Conservation (phyloP, 2,888 invertebrate species). For the Pyrocoelia pectoralis region DNA sequence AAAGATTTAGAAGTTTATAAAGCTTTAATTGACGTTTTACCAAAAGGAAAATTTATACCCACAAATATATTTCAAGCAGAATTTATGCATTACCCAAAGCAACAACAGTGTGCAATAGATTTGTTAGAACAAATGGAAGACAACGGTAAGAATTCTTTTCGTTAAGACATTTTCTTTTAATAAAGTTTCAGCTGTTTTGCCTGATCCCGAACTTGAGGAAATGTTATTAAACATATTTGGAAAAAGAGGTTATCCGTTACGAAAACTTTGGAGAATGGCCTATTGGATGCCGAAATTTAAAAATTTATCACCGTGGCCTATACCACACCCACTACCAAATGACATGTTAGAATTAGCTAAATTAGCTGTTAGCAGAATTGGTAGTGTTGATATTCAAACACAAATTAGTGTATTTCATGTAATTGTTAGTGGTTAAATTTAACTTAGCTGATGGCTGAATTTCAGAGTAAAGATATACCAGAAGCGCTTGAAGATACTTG, state of each 20-base stretch:
- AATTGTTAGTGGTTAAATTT: conserved; percentile 12
- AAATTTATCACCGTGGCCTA: conserved; percentile 85
- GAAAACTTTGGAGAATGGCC: conserved; percentile 83
- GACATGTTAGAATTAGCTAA: conserved; percentile 81
- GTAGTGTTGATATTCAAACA: conserved; percentile 79
- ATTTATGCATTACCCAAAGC: conserved; percentile 93
- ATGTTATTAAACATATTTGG: conserved; percentile 89
- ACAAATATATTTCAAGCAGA: conserved; percentile 84
- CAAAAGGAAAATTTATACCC: conserved; percentile 89
- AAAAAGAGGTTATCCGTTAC: conserved; percentile 71
- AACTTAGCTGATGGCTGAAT: not conserved
- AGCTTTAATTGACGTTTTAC: conserved; percentile 82
- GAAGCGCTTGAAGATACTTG: conserved; percentile 88
- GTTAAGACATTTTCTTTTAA: not conserved
- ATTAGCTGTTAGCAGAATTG: conserved; percentile 84
- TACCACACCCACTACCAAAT: conserved; percentile 80
- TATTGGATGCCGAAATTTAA: conserved; percentile 96
- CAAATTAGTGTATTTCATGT: conserved; percentile 72
- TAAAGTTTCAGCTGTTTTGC: conserved; percentile 76
- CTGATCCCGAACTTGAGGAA: conserved; percentile 87
- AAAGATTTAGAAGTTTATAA: conserved; percentile 89
- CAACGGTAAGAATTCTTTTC: conserved; percentile 66
- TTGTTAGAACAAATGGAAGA: conserved; percentile 95
- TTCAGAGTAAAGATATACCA: conserved; percentile 72
- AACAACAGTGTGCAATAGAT: conserved; percentile 93